A percentile compares a stretch with the other conserved stretches of the same genome.
Evolutionary conservation across 1,140 invertebrate genomes (phyloP).

Genomic region (Muscidifurax raptorellus): DNA sequence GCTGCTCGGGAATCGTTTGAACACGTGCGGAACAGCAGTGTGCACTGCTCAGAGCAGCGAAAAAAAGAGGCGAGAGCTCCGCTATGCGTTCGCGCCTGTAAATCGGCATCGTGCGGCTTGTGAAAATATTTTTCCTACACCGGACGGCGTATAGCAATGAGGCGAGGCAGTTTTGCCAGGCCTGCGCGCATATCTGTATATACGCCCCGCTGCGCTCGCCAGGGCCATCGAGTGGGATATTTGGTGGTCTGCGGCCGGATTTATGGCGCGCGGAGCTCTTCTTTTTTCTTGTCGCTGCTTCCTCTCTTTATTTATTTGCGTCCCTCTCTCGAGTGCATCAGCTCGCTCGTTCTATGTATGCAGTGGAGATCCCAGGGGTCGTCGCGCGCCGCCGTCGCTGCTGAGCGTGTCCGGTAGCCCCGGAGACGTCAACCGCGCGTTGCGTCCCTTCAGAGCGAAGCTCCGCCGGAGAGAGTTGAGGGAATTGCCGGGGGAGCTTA

Average conservation of each 20-base stretch:
- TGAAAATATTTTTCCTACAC: constrained; percentile 45
- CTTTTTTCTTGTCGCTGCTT: background rate
- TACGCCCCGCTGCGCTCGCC: constrained; percentile 4
- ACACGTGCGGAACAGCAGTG: background rate
- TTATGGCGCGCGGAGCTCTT: constrained; percentile 22
- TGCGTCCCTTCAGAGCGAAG: background rate
- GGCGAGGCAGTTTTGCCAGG: background rate
- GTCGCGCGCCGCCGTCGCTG: background rate
- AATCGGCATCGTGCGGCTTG: constrained; percentile 1
- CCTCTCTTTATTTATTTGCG: background rate
- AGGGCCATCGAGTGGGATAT: constrained; percentile 26
- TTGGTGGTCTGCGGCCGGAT: constrained; percentile 36
- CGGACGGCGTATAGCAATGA: background rate
- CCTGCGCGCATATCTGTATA: background rate
- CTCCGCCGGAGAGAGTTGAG: background rate
- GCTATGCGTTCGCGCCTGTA: background rate
- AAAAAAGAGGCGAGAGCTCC: constrained; percentile 12
- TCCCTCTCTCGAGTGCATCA: background rate
- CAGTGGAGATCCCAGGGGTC: background rate
- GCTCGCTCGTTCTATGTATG: background rate
- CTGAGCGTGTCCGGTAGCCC: background rate
- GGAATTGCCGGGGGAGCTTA: background rate
- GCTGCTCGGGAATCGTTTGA: background rate
- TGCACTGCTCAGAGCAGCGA: background rate
- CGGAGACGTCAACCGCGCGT: background rate